A percentile compares a stretch with the other conserved stretches of the same genome.
These are phyloP conservation scores for Venturia canescens DNA, from an alignment of 1,140 invertebrate genomes.

Conservation along the genomic window DNA sequence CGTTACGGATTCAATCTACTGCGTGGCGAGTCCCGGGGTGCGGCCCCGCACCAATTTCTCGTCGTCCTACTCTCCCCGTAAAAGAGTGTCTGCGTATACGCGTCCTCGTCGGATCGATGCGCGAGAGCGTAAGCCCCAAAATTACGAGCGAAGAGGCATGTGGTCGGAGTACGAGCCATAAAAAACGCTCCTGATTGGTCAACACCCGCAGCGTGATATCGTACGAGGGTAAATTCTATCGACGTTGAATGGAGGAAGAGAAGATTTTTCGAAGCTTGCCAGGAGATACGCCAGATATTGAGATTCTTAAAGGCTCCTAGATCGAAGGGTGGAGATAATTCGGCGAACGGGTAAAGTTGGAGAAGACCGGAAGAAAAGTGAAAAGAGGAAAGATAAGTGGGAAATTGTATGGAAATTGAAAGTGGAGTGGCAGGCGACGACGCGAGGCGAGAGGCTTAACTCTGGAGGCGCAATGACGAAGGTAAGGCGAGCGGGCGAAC, in stretches of 20 bases:
- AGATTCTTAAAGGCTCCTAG: no score
- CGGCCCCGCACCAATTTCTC: constrained; percentile 28
- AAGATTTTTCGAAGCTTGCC: no score
- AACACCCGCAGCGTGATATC: not conserved
- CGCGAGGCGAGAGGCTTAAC: not conserved
- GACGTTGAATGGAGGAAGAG: no score
- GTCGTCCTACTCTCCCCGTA: not conserved
- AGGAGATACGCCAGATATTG: no score
- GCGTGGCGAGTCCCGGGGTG: constrained; percentile 13
- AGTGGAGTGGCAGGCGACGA: not conserved
- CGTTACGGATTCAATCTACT: constrained; percentile 40
- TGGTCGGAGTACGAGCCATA: not conserved
- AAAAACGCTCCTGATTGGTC: not conserved
- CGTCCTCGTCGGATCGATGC: not conserved
- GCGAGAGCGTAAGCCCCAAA: constrained; percentile 4
- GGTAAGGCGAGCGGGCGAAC: constrained; percentile 6
- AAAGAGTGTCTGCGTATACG: not conserved
- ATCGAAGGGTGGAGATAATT: not conserved
- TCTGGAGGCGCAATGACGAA: not conserved
- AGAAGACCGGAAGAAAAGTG: not conserved
- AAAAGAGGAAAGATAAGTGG: not conserved
- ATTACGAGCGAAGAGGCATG: constrained; percentile 11
- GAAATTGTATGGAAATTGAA: not conserved
- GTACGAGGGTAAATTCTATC: not conserved
- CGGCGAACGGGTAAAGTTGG: not conserved